Base-by-base conservation (phyloP, 2,797 vertebrate genomes). In the Myotis pilosus region DNA sequence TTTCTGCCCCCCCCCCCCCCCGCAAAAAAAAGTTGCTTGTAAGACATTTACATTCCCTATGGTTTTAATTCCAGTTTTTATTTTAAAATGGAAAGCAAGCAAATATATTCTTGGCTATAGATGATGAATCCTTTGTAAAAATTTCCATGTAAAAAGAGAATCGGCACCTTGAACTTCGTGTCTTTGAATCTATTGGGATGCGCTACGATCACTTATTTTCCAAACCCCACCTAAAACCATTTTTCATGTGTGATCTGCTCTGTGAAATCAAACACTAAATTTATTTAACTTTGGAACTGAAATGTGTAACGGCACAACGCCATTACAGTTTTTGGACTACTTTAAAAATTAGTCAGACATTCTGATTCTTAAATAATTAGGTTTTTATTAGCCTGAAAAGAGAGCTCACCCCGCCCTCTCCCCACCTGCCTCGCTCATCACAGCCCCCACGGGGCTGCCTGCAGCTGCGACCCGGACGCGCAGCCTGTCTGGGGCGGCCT, bases 261-360 rank as follows among this genome's bases (percentile, higher is more conserved):
- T 74, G 60, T 71, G 76, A 96, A 95, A 49, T 84, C 33, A 93
- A 81, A 19, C 38, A 66, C 12, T 38, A 11, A 90, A 55, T 89
- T 49, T 30, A 68, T 93, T 93, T 94, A 60, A 91, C 94, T 94
- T 94, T 64, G 66, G 17, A 87, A 71, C 36, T 91, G 55, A 87
- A 75, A 47, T 91, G 80, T 84, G 20, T 80, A 44, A 57, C 60
- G 79, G 64, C 25, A 94, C 72, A 68, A 79, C 72, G 20, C 64
- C 72, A 41, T 74, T 33, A 22, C 10, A 80, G 41, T 72, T 93
- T 66, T 80, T 55, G 36, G 28, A 55, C 55, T 84, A 7, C 84
- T 96, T 87, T 84, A 83, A 87, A 80, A 97, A 64, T 66, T 68
- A 92, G 22, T 91, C 83, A 76, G 88, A 82, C 76, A 72, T 86